Conservation (phyloP, 2,888 invertebrate genomes). For the Melanostoma scalare region DNA sequence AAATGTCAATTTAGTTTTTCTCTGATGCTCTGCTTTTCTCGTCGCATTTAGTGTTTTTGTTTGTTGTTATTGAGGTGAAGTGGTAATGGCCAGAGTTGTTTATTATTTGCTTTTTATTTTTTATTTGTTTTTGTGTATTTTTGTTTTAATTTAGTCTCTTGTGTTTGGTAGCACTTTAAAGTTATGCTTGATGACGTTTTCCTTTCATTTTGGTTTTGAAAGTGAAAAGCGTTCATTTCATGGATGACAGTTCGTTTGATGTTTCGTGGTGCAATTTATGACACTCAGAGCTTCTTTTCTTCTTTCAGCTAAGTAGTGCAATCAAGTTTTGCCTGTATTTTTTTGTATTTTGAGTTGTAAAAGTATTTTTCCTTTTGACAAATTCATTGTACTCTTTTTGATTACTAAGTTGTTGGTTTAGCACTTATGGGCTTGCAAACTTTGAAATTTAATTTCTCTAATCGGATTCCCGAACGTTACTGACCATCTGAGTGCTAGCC, state of each 20-base stretch:
- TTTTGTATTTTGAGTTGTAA: too few relatives aligned
- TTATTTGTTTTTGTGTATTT: not conserved
- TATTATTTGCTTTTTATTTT: slow-evolving; percentile 49
- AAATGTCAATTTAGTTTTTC: slow-evolving; percentile 42
- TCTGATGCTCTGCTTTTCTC: slow-evolving; percentile 16
- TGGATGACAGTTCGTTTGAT: slow-evolving; percentile 45
- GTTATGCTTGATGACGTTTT: slow-evolving; percentile 37
- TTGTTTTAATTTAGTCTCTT: slow-evolving; percentile 19
- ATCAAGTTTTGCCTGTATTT: not conserved
- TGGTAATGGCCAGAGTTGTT: slow-evolving; percentile 61
- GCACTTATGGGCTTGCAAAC: not conserved
- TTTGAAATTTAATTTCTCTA: not conserved
- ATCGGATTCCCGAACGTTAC: too few relatives aligned
- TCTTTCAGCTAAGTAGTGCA: not conserved
- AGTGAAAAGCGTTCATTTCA: slow-evolving; percentile 40
- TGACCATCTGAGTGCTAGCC: too few relatives aligned
- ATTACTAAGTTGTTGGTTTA: slow-evolving; percentile 8
- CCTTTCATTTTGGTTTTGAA: slow-evolving; percentile 38
- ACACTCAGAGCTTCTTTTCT: slow-evolving; percentile 14
- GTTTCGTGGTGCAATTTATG: slow-evolving; percentile 44
- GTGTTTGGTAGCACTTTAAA: slow-evolving; percentile 58
- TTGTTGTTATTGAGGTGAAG: slow-evolving; percentile 66
- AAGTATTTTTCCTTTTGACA: not conserved
- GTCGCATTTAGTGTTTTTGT: slow-evolving; percentile 35
- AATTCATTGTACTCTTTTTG: not conserved